Conservation (phyloP, 1,140 invertebrate genomes). For the Choristoneura fumiferana region DNA sequence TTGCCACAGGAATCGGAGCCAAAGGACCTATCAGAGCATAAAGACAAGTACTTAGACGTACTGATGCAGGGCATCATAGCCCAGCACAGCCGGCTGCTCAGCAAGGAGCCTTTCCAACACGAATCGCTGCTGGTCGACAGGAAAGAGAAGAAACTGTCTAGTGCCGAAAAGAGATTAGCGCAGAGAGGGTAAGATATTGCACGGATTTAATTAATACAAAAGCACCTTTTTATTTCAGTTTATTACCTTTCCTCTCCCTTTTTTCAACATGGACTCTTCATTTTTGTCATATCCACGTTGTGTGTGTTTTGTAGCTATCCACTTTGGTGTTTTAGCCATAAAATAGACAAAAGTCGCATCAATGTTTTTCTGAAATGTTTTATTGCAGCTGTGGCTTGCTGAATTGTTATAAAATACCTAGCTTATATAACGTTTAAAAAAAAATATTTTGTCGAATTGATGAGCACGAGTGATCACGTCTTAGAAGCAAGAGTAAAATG, state of each 20-base stretch:
- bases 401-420: not conserved
- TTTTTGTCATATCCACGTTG: no score
- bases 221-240: not conserved
- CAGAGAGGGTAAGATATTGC: conserved; percentile 84
- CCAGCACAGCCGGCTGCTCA: conserved; percentile 84
- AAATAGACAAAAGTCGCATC: no score
- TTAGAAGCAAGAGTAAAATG: no score
- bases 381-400: no score
- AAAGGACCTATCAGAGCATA: conserved; percentile 84
- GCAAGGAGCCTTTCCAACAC: conserved; percentile 96
- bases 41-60: conserved; percentile 89
- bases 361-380: no score
- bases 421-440: no score
- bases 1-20: conserved; percentile 80
- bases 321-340: no score
- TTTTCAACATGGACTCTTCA: no score
- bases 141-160: conserved; percentile 96
- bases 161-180: conserved; percentile 95
- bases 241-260: no score
- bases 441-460: no score
- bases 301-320: no score
- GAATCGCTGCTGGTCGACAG: conserved; percentile 97
- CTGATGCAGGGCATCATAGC: conserved; percentile 88
- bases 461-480: no score
- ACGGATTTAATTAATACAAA: not conserved